Conservation (phyloP, 2,888 invertebrate genomes). For the Sesia apiformis region DNA sequence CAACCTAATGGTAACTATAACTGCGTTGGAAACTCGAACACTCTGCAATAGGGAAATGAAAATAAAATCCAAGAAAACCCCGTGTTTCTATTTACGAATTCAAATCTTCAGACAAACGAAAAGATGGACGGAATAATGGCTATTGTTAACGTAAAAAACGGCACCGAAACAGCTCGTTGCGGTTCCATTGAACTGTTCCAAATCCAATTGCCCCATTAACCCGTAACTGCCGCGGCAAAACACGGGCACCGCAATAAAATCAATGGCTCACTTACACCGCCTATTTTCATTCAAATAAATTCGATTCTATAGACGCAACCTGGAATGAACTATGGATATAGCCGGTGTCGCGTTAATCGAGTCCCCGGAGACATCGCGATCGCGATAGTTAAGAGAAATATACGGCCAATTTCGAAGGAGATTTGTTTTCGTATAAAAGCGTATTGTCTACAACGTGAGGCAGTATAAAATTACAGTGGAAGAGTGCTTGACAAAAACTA, state of each 20-base stretch:
- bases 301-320: slow-evolving; percentile 7
- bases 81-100: neutral
- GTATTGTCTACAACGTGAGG: slow-evolving; percentile 27
- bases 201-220: slow-evolving; percentile 47
- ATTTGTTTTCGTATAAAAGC: slow-evolving; percentile 39
- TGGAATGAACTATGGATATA: slow-evolving; percentile 14
- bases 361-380: slow-evolving; percentile 11
- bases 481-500: slow-evolving; percentile 38
- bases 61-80: neutral
- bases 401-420: slow-evolving; percentile 29
- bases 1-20: neutral
- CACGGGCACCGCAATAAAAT: slow-evolving; percentile 43
- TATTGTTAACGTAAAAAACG: slow-evolving; percentile 14
- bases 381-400: slow-evolving; percentile 23
- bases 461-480: slow-evolving; percentile 41
- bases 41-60: neutral
- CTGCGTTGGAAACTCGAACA: neutral
- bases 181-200: slow-evolving; percentile 31
- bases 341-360: slow-evolving; percentile 27
- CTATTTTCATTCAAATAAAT: slow-evolving; percentile 42
- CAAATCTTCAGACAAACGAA: slow-evolving; percentile 9
- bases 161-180: slow-evolving; percentile 20
- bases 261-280: slow-evolving; percentile 44
- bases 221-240: slow-evolving; percentile 36
- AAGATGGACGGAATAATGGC: slow-evolving; percentile 10